These are phyloP conservation scores for Cyphomyrus plagiostoma DNA, from an alignment of 2,113 vertebrate species.

Conservation along the genomic window DNA sequence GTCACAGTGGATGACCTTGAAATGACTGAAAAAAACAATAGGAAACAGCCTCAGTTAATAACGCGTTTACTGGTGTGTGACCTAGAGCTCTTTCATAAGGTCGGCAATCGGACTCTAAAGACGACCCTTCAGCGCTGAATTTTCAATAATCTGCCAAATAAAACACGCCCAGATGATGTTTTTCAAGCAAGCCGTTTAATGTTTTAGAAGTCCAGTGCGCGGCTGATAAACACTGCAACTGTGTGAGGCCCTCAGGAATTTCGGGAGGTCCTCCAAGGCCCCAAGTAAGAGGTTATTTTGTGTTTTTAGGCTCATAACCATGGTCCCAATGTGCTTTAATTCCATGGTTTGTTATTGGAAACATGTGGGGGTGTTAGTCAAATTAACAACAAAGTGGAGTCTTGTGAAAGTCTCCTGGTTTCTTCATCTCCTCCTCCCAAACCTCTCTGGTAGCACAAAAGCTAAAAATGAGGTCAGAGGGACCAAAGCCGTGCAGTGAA, in stretches of 20 bases:
- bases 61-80: not conserved
- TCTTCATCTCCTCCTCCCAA: not conserved
- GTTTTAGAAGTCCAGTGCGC: not conserved
- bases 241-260: not conserved
- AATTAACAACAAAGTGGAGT: not conserved
- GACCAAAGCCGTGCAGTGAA: not conserved
- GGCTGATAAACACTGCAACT: not conserved
- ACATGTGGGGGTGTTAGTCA: not conserved
- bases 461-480: not conserved
- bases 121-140: not conserved
- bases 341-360: not conserved
- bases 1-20: not conserved
- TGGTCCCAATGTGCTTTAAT: not conserved
- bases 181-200: not conserved
- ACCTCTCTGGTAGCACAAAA: not conserved
- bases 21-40: too few species aligned
- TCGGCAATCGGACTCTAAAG: not conserved
- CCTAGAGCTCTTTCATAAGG: not conserved
- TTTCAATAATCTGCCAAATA: not conserved
- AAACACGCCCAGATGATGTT: not conserved
- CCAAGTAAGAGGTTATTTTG: not conserved
- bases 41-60: not conserved
- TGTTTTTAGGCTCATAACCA: not conserved
- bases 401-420: not conserved
- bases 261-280: not conserved